phyloP scores from a whole-genome alignment of 2,888 invertebrate genomes.

The Leptothorax acervorum region DNA sequence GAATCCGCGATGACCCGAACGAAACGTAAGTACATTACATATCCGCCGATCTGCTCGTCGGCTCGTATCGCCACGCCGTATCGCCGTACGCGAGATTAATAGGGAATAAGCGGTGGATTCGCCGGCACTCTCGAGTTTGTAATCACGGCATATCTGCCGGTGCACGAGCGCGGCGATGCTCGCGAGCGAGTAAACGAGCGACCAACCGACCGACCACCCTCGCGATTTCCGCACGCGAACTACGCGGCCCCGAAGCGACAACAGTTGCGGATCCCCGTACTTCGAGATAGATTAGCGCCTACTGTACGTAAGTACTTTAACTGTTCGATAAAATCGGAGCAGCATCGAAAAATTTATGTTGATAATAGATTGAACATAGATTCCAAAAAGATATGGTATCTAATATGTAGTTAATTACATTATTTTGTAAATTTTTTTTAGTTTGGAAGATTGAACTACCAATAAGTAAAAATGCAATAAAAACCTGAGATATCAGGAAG shows the following conservation, averaged over 20 bases:
- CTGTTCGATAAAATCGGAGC: conserved; percentile 12
- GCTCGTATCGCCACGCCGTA: conserved; percentile 62
- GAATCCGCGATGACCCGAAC: conserved; percentile 59
- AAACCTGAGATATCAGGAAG: not conserved
- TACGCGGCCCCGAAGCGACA: conserved; percentile 46
- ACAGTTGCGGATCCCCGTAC: conserved; percentile 7
- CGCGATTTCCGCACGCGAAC: conserved; percentile 74
- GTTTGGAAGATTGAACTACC: not conserved
- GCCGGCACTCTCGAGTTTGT: conserved; percentile 71
- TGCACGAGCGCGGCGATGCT: conserved; percentile 9
- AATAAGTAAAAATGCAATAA: not conserved
- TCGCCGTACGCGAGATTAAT: conserved; percentile 71
- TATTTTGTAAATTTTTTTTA: not conserved
- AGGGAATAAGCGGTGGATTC: conserved; percentile 71
- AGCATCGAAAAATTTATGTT: not conserved
- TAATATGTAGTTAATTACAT: not conserved
- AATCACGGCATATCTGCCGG: conserved; percentile 70
- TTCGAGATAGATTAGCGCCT: not conserved
- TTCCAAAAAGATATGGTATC: not conserved
- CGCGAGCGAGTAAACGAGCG: conserved; percentile 22
- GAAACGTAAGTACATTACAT: conserved; percentile 43
- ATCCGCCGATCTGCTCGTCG: conserved; percentile 60
- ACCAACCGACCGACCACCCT: conserved; percentile 67
- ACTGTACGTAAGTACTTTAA: not conserved
- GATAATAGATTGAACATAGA: not conserved